A percentile compares a stretch with the other conserved stretches of the same genome.
These are phyloP conservation scores for Sylvia atricapilla DNA, from an alignment of 2,113 vertebrate species.

Conservation along the genomic window DNA sequence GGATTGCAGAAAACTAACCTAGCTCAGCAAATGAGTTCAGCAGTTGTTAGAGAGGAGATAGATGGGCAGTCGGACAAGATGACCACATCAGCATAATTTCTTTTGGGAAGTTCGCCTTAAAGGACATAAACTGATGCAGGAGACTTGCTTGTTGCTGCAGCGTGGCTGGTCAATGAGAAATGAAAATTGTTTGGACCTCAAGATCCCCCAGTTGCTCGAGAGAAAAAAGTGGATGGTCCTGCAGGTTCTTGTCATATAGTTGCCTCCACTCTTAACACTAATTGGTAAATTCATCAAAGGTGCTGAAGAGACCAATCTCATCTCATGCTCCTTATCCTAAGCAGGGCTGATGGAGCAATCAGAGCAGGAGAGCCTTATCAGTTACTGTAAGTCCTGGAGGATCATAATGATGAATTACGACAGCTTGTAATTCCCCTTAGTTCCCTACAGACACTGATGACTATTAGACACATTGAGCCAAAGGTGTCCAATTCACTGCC, in stretches of 20 bases:
- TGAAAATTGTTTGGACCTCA: background rate
- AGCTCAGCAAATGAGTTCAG: background rate
- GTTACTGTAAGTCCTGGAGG: background rate
- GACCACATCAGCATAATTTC: background rate
- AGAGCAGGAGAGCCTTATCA: background rate
- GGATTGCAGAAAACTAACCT: background rate
- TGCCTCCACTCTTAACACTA: background rate
- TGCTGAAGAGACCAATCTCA: background rate
- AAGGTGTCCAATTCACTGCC: background rate
- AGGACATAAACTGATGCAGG: background rate
- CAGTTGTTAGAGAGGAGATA: background rate
- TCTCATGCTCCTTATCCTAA: background rate
- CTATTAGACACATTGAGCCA: background rate
- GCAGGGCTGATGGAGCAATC: background rate
- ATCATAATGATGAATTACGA: background rate
- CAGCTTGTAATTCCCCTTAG: slow-evolving; percentile 3
- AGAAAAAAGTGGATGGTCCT: background rate
- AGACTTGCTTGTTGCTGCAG: background rate
- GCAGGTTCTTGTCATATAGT: background rate
- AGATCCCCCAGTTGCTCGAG: background rate
- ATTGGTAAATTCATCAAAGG: background rate
- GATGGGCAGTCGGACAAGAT: background rate
- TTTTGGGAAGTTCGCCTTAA: background rate
- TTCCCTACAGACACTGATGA: background rate
- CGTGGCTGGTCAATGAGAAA: rapidly evolving